Base-by-base conservation (phyloP, 2,113 vertebrate genomes). In the Calonectris borealis region DNA sequence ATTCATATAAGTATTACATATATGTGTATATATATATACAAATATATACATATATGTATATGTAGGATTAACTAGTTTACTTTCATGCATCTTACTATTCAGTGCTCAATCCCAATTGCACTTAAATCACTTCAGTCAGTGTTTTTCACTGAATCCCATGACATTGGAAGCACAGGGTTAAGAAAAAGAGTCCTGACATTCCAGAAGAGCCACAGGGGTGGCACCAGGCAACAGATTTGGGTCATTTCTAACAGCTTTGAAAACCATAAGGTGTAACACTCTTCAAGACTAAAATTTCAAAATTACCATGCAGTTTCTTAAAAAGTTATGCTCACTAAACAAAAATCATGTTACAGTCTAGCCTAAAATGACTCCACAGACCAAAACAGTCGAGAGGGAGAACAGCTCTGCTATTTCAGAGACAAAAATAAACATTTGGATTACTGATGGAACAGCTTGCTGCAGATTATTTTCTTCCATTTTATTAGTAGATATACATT, bases 381-480 rank as follows among this genome's bases (percentile, higher is more conserved):
- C 38, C 75, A 96, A 94, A 95, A 72, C 34, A 76, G 40, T 16
- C 70, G 49, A 82, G 42, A 76, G 36, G 13, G 4, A 93, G 51
- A 96, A 69, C 31, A 93, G 91, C 87, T 95, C 77, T 75, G 72
- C 54, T 90, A 70, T 88, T 95, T 94, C 49, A 83, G 88, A 86
- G 83, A 70, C 83, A 94, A 93, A 95, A 96, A 96, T 92, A 90
- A 89, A 66, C 84, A 95, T 7, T 54, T 60, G 91, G 93, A 98
- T 97, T 96, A 96, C 86, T 94, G 95, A 96, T 17, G 51, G 96
- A 97, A 97, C 83, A 97, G 88, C 83, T 90, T 97, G 97, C 93
- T 96, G 79, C 69, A 96, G 93, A 98, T 96, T 98, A 97, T 90
- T 87, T 70, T 81, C 88, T 95, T 90, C 94, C 81, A 93, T 97